Percentiles rank a stretch among this genome's conserved stretches.
Conservation (phyloP, 35 echinoderm and acorn worm species). For the Chiridota heheva region DNA sequence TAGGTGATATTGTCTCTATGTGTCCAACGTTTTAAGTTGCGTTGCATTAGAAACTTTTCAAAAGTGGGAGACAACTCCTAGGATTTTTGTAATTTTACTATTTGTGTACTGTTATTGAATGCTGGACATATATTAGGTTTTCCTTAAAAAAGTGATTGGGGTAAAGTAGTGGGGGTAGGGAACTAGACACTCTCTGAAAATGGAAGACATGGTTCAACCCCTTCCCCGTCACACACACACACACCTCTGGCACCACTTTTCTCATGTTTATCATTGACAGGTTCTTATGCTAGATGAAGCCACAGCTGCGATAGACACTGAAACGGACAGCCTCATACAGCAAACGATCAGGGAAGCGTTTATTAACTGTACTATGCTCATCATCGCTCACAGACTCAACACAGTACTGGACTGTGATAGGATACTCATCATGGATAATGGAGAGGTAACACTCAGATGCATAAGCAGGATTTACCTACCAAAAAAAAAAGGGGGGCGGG, state of each 20-base stretch:
- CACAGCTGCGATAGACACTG: slow-evolving; percentile 86
- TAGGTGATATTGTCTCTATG: too few relatives aligned
- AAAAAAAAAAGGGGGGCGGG: too few relatives aligned
- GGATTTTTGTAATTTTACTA: too few relatives aligned
- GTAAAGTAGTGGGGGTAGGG: not conserved
- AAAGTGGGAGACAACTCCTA: too few relatives aligned
- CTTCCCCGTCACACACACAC: too few relatives aligned
- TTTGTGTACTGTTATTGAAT: too few relatives aligned
- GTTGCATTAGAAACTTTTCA: too few relatives aligned
- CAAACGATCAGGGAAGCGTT: slow-evolving; percentile 75
- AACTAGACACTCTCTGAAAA: not conserved
- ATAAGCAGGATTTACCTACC: not conserved
- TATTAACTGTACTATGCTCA: slow-evolving; percentile 73
- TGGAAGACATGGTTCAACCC: too few relatives aligned
- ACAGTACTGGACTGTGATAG: slow-evolving; percentile 78
- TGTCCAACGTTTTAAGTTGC: too few relatives aligned
- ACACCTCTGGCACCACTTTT: too few relatives aligned
- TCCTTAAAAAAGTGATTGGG: not conserved
- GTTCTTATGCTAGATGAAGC: slow-evolving; percentile 86
- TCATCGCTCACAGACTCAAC: slow-evolving; percentile 82
- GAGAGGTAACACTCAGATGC: too few relatives aligned
- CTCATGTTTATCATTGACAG: slow-evolving; percentile 11
- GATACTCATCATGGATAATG: slow-evolving; percentile 75
- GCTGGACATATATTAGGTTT: too few relatives aligned
- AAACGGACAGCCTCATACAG: slow-evolving; percentile 90